Evolutionary conservation across 2,888 invertebrate genomes (phyloP).

Genomic region (Mallateleia sp.): DNA sequence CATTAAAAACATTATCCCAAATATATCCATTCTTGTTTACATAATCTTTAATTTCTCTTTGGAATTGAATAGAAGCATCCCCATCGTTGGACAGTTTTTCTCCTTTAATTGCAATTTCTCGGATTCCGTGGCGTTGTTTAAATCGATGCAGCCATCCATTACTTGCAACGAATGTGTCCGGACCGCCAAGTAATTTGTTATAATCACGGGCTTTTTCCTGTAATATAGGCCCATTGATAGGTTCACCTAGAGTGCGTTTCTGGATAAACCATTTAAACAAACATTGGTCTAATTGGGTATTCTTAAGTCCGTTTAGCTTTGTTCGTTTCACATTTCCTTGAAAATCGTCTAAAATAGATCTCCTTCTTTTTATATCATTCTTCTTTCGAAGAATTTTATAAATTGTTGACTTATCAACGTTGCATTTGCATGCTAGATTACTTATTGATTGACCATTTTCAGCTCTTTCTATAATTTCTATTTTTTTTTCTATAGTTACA

Average conservation of each 20-base stretch:
- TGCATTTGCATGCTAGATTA: no score
- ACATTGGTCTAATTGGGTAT: not conserved
- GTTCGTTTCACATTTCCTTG: slow-evolving; percentile 6
- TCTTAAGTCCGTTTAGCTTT: slow-evolving; percentile 20
- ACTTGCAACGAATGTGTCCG: not conserved
- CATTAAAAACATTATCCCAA: slow-evolving; percentile 14
- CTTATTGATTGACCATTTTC: slow-evolving; percentile 3
- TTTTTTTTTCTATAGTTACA: not conserved
- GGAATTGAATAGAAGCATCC: not conserved
- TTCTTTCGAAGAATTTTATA: no score
- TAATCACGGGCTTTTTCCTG: slow-evolving; percentile 7
- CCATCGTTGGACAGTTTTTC: slow-evolving; percentile 14
- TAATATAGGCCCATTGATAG: slow-evolving; percentile 11
- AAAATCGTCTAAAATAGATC: no score
- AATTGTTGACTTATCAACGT: no score
- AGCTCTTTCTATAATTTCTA: slow-evolving; percentile 12
- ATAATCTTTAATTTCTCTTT: slow-evolving; percentile 1
- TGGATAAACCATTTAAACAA: slow-evolving; percentile 10
- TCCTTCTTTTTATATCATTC: no score
- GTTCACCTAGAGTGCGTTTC: not conserved
- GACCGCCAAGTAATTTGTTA: not conserved
- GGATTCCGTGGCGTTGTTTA: not conserved
- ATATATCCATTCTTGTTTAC: not conserved
- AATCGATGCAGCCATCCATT: slow-evolving; percentile 16
- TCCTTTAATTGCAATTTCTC: not conserved